Evolutionary conservation across 2,888 invertebrate genomes (phyloP), one percentile per base, ranked within the genome.

Genomic region (Patella pellucida): DNA sequence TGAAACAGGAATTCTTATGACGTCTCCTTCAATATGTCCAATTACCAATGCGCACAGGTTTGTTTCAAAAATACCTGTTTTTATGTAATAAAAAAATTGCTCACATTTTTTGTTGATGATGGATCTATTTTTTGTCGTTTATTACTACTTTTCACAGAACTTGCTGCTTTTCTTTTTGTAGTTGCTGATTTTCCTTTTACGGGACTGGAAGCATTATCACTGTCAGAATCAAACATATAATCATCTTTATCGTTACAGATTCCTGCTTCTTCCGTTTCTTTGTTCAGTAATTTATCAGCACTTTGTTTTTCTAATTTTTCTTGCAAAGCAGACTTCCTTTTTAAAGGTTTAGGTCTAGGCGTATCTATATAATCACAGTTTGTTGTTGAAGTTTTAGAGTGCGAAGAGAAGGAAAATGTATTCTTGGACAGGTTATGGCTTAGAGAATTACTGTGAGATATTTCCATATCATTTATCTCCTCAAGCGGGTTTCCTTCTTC

Each of bases 81-180:
- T 41, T 41, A 41, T 41, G 7, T 41, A 41, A 41, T 41, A 7
- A 41, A 41, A 41, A 41, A 9, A 41, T 9, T 41, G 41, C 41
- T 41, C 41, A 56, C 56, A 15, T 51, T 72, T 19, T 72, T 72
- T 31, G 56, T 72, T 23, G 72, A 56, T 15, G 72, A 19, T 23
- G 51, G 9, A 16, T 31, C 72, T 27, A 23, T 9, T 15, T 56
- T 72, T 31, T 72, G 72, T 56, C 62, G 54, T 19, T 62, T 54
- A n/a, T 72, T 72, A 3, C 54, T 50, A 27, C 31, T n/a, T 27
- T 72, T 62, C 41, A 41, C 41, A 41, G 41, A 41, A 41, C 41
- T 41, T 41, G 41, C 41, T 7, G 41, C 41, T 62, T 62, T 62
- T 7, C 62, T 19, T 23, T 62, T 62, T 19, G 19, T 62, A 41